Base-by-base conservation (phyloP, 2,888 invertebrate species). In the Agrotis exclamationis region DNA sequence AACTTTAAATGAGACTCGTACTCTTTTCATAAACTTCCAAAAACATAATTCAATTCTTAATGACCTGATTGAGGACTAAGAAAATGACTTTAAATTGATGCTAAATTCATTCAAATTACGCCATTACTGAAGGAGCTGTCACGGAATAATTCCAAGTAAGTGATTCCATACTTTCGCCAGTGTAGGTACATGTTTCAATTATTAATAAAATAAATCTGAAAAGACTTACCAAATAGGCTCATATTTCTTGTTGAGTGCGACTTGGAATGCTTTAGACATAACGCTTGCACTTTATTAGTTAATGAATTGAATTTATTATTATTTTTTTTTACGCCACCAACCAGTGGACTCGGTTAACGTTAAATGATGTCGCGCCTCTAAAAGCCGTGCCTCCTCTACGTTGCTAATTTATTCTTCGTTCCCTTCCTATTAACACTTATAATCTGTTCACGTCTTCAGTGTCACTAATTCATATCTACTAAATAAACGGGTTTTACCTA, bases 391-490 rank as follows among this genome's bases (percentile, higher is more conserved):
- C 83, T 63, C 88, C 86, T 80, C 87, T 80, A 82, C 80, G 72
- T 82, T 84, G 89, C 86, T 90, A 90, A 91, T 89, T 83, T 85
- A 63, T 72, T 57, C 85, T 85, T 93, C 93, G 92, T 89, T 92
- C 76, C 87, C 75, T 78, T 45, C 82, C 85, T 68, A 91, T 94
- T 94, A 93, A 80, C 91, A 91, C 90, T 79, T 86, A 63, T 80
- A 84, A 87, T 78, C 72, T 75, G 58, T 89, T 87, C 75, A 70
- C 71, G 48, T 77, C 54, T 70, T 72, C 59, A 76, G 69, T 74
- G 72, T 18, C 72, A 84, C 75, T 79, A 81, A 86, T 85, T 85
- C 74, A 78, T 76, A 79, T 81, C 60, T 83, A 85, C 82, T 79
- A 83, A 77, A 74, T 76, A 78, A 75, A 74, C 58, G 16, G 53